phyloP scores from a whole-genome alignment of 2,113 vertebrate species.

The Guaruba guarouba region DNA sequence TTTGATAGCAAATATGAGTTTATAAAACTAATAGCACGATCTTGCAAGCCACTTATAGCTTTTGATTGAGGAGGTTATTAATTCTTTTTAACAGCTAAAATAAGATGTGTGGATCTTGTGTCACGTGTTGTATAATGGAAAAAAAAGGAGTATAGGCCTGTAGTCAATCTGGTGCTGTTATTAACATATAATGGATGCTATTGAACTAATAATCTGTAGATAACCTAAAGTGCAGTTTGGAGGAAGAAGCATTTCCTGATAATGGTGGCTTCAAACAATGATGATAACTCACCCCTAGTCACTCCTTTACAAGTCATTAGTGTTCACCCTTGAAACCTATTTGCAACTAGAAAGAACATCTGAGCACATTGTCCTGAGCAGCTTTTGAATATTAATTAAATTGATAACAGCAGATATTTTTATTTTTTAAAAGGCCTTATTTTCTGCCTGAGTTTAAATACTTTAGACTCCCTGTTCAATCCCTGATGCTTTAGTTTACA shows the following conservation, averaged over 20 bases:
- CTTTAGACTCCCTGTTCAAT: background rate
- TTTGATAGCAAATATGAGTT: background rate
- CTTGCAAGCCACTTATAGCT: background rate
- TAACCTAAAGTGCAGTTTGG: background rate
- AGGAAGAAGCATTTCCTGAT: background rate
- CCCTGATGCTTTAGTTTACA: background rate
- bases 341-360: background rate
- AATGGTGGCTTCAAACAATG: rapidly evolving
- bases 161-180: background rate
- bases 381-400: background rate
- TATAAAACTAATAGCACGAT: background rate
- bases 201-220: background rate
- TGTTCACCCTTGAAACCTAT: background rate
- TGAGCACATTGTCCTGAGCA: background rate
- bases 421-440: background rate
- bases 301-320: background rate
- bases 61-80: background rate
- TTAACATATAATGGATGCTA: background rate
- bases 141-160: background rate
- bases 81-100: background rate
- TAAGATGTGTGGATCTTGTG: background rate
- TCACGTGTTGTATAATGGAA: background rate
- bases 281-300: rapidly evolving
- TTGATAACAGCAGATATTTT: background rate
- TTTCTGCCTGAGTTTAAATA: background rate